These are phyloP conservation scores for Nebria salina DNA, from an alignment of 2,888 invertebrate genomes.

Conservation along the genomic window DNA sequence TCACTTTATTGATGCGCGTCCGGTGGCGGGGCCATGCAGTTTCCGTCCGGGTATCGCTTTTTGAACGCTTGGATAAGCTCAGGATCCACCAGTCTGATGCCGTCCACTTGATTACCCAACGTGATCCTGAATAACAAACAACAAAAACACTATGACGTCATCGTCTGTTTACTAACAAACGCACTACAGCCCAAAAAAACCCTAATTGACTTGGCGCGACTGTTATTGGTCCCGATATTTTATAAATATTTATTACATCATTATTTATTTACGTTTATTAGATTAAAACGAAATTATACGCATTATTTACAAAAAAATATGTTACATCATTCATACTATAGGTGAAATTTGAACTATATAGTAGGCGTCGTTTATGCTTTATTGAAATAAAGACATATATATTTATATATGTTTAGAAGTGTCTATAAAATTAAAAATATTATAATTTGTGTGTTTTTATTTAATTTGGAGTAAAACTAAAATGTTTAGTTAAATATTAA, in stretches of 20 bases:
- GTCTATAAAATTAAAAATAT: no score
- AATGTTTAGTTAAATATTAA: no score
- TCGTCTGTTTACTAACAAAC: not conserved
- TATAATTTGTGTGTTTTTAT: no score
- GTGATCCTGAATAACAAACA: constrained; percentile 73
- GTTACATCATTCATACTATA: not conserved
- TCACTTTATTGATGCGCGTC: constrained; percentile 50
- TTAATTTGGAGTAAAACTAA: no score
- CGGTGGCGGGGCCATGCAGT: constrained; percentile 67
- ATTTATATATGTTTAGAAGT: no score
- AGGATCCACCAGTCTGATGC: constrained; percentile 91
- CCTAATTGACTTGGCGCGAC: not conserved
- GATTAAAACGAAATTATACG: not conserved
- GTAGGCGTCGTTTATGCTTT: not conserved
- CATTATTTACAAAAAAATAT: not conserved
- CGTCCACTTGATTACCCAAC: constrained; percentile 95
- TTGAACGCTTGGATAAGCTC: constrained; percentile 89
- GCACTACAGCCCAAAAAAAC: not conserved
- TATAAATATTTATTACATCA: not conserved
- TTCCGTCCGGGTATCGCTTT: constrained; percentile 92
- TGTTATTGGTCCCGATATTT: not conserved
- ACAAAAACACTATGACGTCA: constrained; percentile 7
- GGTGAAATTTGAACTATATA: not conserved
- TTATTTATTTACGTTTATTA: not conserved
- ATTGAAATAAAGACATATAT: no score